A percentile compares a stretch with the other conserved stretches of the same genome.
phyloP scores from a whole-genome alignment of 2,113 vertebrate genomes.

The Oncorhynchus clarkii region DNA sequence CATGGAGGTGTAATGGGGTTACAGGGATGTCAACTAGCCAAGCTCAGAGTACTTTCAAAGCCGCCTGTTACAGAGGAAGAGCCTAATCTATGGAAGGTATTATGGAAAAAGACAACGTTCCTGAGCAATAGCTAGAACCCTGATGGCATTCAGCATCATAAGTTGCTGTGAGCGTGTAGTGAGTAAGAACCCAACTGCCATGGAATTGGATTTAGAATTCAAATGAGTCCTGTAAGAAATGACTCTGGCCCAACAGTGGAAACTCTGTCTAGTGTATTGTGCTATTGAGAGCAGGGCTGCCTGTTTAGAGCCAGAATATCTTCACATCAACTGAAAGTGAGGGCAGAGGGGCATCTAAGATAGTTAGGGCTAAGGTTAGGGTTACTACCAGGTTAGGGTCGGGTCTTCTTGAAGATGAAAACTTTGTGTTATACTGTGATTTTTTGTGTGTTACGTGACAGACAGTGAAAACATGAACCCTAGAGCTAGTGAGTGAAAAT shows the following conservation, averaged over 20 bases:
- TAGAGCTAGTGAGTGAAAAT: constrained; percentile 7
- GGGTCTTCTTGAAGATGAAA: neutral
- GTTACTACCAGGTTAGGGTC: too few species aligned
- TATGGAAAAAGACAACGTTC: neutral
- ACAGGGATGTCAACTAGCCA: neutral
- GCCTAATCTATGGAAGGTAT: neutral
- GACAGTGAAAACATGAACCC: neutral
- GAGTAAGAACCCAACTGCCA: neutral
- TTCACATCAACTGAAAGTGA: neutral
- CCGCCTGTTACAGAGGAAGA: constrained; percentile 9
- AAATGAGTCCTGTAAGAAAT: constrained; percentile 26
- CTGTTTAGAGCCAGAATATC: neutral
- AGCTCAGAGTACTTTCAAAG: constrained; percentile 14
- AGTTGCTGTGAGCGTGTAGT: constrained; percentile 7
- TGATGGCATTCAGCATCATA: constrained; percentile 15
- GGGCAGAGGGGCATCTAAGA: too few species aligned
- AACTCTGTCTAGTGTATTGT: neutral
- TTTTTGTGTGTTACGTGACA: neutral
- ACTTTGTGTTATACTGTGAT: neutral
- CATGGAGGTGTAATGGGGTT: neutral
- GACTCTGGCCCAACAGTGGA: constrained; percentile 12
- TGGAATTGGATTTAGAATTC: constrained; percentile 20
- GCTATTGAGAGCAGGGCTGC: neutral
- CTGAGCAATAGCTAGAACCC: constrained; percentile 1
- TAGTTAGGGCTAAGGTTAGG: too few species aligned